These are phyloP conservation scores for Eremobia ochroleuca DNA, from an alignment of 2,888 invertebrate genomes.

Conservation along the genomic window DNA sequence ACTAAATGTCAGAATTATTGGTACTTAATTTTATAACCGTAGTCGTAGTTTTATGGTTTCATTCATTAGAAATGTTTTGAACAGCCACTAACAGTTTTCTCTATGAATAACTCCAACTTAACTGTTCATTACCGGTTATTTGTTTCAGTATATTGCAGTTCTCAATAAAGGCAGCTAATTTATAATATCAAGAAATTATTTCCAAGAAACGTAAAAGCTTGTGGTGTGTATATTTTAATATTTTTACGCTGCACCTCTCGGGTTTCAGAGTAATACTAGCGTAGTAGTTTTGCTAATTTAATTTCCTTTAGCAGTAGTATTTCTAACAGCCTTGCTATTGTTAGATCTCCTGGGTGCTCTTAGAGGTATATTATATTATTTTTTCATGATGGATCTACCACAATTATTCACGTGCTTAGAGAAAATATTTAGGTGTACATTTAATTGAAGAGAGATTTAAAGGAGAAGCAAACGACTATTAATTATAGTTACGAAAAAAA, in stretches of 20 bases:
- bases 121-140: conserved; percentile 22
- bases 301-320: conserved; percentile 8
- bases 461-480: neutral
- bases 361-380: neutral
- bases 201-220: neutral
- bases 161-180: conserved; percentile 15
- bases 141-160: conserved; percentile 24
- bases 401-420: neutral
- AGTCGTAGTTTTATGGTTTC: conserved; percentile 31
- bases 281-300: conserved; percentile 3
- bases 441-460: neutral
- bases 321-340: neutral
- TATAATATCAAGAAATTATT: conserved; percentile 19
- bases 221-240: conserved; percentile 1
- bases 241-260: conserved; percentile 11
- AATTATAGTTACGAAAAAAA: too few relatives aligned
- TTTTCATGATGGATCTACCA: neutral
- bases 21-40: conserved; percentile 9
- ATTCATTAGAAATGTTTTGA: conserved; percentile 22
- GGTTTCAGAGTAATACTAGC: conserved; percentile 2
- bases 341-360: neutral
- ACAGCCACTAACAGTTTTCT: conserved; percentile 19
- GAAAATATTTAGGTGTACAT: neutral
- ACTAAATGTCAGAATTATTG: conserved; percentile 19
- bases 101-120: neutral